Conservation (phyloP, 1,140 invertebrate species). For the Drosophila ananassae region DNA sequence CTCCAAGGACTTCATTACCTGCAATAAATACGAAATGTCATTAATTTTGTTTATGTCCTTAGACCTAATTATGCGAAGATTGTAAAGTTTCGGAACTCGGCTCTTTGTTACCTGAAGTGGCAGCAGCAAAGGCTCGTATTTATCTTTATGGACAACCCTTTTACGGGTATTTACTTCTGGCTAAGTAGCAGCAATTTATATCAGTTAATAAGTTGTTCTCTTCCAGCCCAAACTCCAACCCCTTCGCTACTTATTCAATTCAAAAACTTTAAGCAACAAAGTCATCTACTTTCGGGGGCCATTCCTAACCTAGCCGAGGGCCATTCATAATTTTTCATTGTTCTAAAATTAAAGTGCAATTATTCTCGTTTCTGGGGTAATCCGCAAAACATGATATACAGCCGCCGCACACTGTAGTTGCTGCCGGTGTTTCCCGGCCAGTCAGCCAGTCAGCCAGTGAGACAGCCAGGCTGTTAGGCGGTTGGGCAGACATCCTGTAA, state of each 20-base stretch:
- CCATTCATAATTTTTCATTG: slow-evolving; percentile 74
- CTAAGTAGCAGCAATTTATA: slow-evolving; percentile 29
- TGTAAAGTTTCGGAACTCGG: background rate
- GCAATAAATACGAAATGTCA: slow-evolving; percentile 5
- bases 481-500: slow-evolving; percentile 28
- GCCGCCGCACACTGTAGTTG: slow-evolving; percentile 27
- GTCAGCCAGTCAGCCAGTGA: slow-evolving; percentile 11
- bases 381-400: slow-evolving; percentile 71
- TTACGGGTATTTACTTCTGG: slow-evolving; percentile 18
- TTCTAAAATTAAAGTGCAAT: slow-evolving; percentile 73
- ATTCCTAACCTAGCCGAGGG: slow-evolving; percentile 42
- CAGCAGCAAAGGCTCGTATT: background rate
- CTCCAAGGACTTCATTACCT: slow-evolving; percentile 95
- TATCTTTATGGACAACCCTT: slow-evolving; percentile 23
- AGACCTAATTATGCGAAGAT: background rate
- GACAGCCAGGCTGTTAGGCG: slow-evolving; percentile 4
- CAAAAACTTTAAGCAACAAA: slow-evolving; percentile 27
- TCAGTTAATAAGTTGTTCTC: slow-evolving; percentile 38
- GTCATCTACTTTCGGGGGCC: slow-evolving; percentile 24
- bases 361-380: slow-evolving; percentile 68
- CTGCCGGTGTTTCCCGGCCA: slow-evolving; percentile 30
- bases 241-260: slow-evolving; percentile 13
- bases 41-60: background rate
- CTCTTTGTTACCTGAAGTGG: background rate
- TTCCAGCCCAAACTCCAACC: background rate